Conservation (phyloP, 2,888 invertebrate species). For the Nephrocerus scutellatus region DNA sequence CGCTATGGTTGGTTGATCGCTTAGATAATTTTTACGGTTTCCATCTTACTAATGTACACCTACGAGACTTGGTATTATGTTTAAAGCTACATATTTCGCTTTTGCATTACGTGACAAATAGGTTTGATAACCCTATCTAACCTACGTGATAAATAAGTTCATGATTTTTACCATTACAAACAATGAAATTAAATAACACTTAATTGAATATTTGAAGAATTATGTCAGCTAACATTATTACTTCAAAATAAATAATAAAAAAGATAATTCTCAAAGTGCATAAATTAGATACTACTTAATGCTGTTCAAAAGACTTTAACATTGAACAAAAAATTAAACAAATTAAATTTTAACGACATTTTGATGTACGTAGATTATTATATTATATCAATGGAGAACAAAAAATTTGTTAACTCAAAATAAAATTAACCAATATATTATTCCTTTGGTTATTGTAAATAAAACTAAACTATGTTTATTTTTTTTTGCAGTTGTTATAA, state of each 20-base stretch:
- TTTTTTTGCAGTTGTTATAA: background rate
- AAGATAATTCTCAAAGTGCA: slow-evolving; percentile 1
- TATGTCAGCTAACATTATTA: slow-evolving; percentile 1
- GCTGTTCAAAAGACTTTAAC: slow-evolving; percentile 3
- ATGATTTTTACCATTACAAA: slow-evolving; percentile 1
- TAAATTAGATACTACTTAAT: slow-evolving; percentile 5
- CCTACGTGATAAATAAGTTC: background rate
- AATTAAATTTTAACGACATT: slow-evolving; percentile 5
- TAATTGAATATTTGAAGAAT: slow-evolving; percentile 1
- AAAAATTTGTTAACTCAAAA: no score
- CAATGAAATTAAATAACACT: slow-evolving; percentile 1
- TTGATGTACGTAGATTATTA: slow-evolving; percentile 1
- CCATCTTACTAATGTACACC: no score
- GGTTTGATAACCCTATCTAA: no score
- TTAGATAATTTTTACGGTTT: no score
- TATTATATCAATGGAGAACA: no score
- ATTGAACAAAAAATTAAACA: background rate
- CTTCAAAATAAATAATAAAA: slow-evolving; percentile 6
- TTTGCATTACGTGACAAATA: no score
- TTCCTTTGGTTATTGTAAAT: no score
- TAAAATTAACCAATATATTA: no score
- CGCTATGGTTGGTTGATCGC: no score
- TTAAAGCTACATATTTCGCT: background rate
- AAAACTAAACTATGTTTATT: no score
- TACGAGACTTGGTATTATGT: no score